Conservation (phyloP, 2,113 vertebrate species). For the Bucco capensis region DNA sequence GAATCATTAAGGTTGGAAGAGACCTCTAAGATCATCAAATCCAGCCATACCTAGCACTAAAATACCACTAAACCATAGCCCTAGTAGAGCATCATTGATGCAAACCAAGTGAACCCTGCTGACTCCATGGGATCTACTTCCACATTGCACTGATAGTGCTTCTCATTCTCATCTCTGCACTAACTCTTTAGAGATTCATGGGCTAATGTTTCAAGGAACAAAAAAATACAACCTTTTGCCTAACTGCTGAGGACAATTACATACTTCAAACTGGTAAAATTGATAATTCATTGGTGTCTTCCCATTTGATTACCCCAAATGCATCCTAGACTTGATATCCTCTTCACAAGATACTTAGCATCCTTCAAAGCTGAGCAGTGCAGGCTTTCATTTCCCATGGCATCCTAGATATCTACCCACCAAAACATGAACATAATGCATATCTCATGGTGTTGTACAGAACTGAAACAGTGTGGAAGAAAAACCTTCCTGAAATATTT, state of each 20-base stretch:
- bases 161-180: neutral
- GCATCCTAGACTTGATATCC: neutral
- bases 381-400: neutral
- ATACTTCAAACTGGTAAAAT: neutral
- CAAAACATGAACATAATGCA: neutral
- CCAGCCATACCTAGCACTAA: no score
- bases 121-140: neutral
- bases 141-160: neutral
- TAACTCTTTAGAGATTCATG: neutral
- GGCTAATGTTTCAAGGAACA: neutral
- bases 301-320: neutral
- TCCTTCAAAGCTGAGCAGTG: neutral
- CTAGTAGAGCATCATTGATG: no score
- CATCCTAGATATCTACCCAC: neutral
- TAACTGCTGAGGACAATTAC: neutral
- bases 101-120: neutral
- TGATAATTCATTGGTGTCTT: neutral
- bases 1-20: no score
- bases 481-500: neutral
- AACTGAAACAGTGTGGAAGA: neutral
- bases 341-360: neutral
- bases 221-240: neutral
- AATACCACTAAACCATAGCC: no score
- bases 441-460: neutral
- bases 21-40: no score